phyloP scores from a whole-genome alignment of 2,797 vertebrate genomes.

The Lacerta agilis region DNA sequence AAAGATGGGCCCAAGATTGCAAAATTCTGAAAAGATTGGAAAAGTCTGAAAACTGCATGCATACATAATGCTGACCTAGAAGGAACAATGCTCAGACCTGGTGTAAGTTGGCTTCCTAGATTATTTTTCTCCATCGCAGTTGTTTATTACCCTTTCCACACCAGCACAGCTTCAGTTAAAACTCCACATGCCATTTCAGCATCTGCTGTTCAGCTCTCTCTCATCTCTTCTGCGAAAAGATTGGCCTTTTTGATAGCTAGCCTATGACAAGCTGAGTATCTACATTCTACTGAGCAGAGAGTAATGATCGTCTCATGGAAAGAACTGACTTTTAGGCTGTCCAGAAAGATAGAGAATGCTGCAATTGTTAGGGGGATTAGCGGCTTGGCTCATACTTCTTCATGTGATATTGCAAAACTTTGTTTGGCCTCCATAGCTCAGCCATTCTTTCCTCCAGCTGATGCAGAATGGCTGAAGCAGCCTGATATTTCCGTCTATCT shows the following conservation, averaged over 20 bases:
- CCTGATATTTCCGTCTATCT: neutral
- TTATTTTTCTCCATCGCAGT: neutral
- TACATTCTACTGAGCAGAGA: neutral
- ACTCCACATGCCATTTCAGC: neutral
- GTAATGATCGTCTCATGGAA: neutral
- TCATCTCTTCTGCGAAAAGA: neutral
- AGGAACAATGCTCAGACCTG: too few relatives aligned
- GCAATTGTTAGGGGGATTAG: neutral
- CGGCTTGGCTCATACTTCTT: neutral
- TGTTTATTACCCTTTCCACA: neutral
- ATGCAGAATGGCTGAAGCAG: neutral
- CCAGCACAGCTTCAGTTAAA: neutral
- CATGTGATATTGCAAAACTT: neutral
- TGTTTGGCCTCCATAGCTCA: neutral
- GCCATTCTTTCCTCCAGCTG: neutral
- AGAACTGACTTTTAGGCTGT: neutral
- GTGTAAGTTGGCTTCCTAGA: too few relatives aligned
- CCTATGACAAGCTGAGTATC: neutral
- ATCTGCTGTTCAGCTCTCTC: neutral
- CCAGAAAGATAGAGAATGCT: neutral
- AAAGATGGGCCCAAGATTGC: too few relatives aligned
- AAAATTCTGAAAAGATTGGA: too few relatives aligned
- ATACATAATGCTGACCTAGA: too few relatives aligned
- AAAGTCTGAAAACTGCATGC: neutral
- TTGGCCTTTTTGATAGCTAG: neutral